Base-by-base conservation (phyloP, 2,113 vertebrate genomes). In the Elephas maximus region DNA sequence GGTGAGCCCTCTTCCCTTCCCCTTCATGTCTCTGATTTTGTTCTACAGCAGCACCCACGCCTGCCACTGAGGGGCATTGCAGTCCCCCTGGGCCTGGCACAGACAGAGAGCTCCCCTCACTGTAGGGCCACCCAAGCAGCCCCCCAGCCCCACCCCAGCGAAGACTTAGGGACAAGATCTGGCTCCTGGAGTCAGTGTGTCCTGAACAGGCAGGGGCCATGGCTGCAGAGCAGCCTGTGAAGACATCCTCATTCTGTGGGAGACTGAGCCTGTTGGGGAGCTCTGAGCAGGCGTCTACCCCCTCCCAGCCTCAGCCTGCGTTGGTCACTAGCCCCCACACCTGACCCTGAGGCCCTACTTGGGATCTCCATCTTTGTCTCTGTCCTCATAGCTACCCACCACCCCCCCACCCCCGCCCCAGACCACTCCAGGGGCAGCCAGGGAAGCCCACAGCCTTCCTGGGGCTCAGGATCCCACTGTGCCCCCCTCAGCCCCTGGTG, bases 41-140 rank as follows among this genome's bases (percentile, higher is more conserved):
- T 69, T 44, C 88, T 57, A n/a, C 53, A 57, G n/a, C 17, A 2
- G 0, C 1, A 17, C 0, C 44, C 23, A 5, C 0, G 5, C 6
- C 5, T 0, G 15, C 9, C 11, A 21, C 53, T 24, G 33, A 93
- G 15, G 78, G n/a, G 57, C 53, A 45, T 14, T 21, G 5, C 9
- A 5, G 6, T 0, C 1, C 2, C 2, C 8, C 62, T 44, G 17
- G 51, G 51, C 37, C 37, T 24, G 23, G 57, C 8, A n/a, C 12
- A 48, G 62, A 37, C 26, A 5, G 11, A 14, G 20, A 8, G 20
- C 20, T 26, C 45, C 8, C 51, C 5, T 20, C 14, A 2, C 41
- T 5, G 37, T 7, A 30, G 28, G 26, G 48, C 21, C 37, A 15
- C 63, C 63, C 37, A 37, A 3, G 30, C 17, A 10, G 26, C 3